Base-by-base conservation (phyloP, 2,113 vertebrate species). In the Tyrannus savana region DNA sequence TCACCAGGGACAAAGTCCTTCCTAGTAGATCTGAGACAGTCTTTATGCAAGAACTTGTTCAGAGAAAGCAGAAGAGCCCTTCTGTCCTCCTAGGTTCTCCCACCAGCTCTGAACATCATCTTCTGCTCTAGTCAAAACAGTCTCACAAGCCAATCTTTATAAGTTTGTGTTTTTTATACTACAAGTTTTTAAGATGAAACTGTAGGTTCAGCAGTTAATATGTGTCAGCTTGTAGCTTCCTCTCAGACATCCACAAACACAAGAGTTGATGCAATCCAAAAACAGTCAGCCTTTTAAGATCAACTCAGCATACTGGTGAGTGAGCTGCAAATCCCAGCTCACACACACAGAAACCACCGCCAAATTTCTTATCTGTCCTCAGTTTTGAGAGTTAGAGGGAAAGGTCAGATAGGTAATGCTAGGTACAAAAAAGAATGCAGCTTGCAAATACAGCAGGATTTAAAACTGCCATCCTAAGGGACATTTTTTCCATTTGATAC, bases 11-110 rank as follows among this genome's bases (percentile, higher is more conserved):
- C 55, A 33, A 74, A 89, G 52, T 28, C 39, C 30, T 58, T 66
- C 68, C 66, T n/a, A 41, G 37, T 2, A 62, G 24, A 52, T 56
- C 0, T 23, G 18, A 71, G 35, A 75, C 0, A 0, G 6, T 82
- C 31, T 73, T 59, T 67, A 58, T 13, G 6, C 8, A 56, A 62
- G n/a, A 91, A 25, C 6, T 82, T 49, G 17, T 63, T 59, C 39
- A 47, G 69, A 50, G 47, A 75, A 44, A 76, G 37, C 13, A 73
- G 31, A 72, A 0, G 0, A 92, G 12, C 33, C 30, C 31, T 89
- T 83, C 50, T 68, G 49, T 46, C 53, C 33, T 87, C 49, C 42
- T 35, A 12, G 50, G 19, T 11, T 74, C 47, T 89, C 41, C 41
- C 19, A 58, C 9, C 46, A 74, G 64, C 69, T 87, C 60, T 53